A percentile compares a stretch with the other conserved stretches of the same genome.
These are phyloP conservation scores for Netelia virgata DNA, from an alignment of 2,888 invertebrate genomes.

Conservation along the genomic window DNA sequence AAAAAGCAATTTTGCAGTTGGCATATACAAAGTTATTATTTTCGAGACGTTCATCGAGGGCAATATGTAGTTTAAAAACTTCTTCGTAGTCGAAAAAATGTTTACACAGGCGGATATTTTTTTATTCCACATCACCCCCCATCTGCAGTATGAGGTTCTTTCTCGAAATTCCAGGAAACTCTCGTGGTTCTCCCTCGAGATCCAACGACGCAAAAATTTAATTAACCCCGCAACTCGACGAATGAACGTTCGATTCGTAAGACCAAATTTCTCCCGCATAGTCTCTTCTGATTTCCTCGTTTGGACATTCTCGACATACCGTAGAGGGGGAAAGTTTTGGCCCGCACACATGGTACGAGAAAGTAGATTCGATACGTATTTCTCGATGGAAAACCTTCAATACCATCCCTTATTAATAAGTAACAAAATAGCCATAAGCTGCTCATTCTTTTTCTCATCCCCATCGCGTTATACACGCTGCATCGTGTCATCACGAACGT, in stretches of 20 bases:
- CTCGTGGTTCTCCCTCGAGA: conserved; percentile 3
- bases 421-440: background rate
- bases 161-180: background rate
- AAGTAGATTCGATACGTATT: background rate
- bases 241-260: conserved; percentile 19
- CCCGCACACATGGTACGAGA: background rate
- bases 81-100: too few relatives aligned
- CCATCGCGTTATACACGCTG: background rate
- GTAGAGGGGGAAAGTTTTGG: background rate
- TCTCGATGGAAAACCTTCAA: conserved; percentile 34
- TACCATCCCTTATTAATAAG: conserved; percentile 9
- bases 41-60: too few relatives aligned
- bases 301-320: background rate
- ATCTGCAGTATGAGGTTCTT: background rate
- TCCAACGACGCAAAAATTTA: conserved; percentile 32
- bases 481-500: background rate
- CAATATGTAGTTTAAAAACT: too few relatives aligned
- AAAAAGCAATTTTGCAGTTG: background rate
- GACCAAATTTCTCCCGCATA: conserved; percentile 13
- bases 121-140: background rate
- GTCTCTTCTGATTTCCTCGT: conserved; percentile 12
- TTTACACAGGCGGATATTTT: too few relatives aligned
- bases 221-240: conserved; percentile 19
- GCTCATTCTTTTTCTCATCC: background rate
- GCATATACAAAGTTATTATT: too few relatives aligned